Evolutionary conservation across 2,888 invertebrate species (phyloP), one percentile per base, ranked within the genome.

Genomic region (Drosophila longiperda): DNA sequence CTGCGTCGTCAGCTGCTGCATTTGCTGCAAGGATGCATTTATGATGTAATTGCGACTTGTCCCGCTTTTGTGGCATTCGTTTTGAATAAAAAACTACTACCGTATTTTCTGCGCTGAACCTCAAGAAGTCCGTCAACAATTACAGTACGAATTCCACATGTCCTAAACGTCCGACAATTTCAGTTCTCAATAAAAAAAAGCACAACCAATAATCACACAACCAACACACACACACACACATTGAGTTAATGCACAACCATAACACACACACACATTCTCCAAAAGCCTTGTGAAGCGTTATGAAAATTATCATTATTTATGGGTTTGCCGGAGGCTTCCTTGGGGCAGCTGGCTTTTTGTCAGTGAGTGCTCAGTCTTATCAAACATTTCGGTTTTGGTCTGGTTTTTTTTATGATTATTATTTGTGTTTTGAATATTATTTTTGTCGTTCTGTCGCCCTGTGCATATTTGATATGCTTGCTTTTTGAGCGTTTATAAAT

Each of bases 61-160:
- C 40, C 49, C 79, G 66, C 55, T 55, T 61, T 71, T 60, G 67
- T 64, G 60, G 33, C 33, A 42, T 73, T 65, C 71, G 60, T 64
- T 71, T 73, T 77, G 91, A 91, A 92, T 92, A 92, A 92, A 92
- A 92, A 92, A 92, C 92, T 92, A 92, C 92, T 92, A 92, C 92
- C 92, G 91, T 92, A 92, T 92, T 92, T 80, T 91, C 92, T 92
- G 92, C 92, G 85, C 92, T 92, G 92, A 92, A 92, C 92, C 92
- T 92, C 90, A 81, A 48, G 57, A 20, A 40, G 73, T 80, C 52
- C 69, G 71, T 75, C 65, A 73, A 64, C 59, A 45, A 72, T 59
- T 23, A 20, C 15, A 38, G 66, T 63, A 53, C 40, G 36, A 82
- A 80, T 77, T 80, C 74, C 49, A 74, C 49, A 50, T 32, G 61